Evolutionary conservation across 2,797 vertebrate genomes (phyloP), one percentile per base, ranked within the genome.

Genomic region (Dallia pectoralis): DNA sequence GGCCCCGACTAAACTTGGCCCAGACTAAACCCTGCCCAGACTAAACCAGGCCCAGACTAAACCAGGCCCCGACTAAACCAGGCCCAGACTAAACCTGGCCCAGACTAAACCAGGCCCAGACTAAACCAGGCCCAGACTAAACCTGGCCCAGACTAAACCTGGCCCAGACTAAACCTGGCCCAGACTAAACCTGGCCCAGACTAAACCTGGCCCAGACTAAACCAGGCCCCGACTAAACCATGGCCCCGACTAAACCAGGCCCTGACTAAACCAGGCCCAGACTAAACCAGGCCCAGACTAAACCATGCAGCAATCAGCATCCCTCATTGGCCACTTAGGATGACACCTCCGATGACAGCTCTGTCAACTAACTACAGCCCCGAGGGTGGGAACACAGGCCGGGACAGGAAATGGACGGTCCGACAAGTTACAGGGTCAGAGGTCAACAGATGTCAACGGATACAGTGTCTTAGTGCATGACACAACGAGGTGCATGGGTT

Each of bases 341-440:
- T 73, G 77, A 79, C 81, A 83, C 78, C 82, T 81, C 78, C 75
- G 76, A 75, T 76, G 82, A 87, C 86, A 87, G 79, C 80, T 59
- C 53, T 0, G 53, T 27, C 76, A 79, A 81, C 84, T 82, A 15
- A 87, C 87, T 53, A 25, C 72, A 49, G 40, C 73, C 56, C 59
- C 56, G 74, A 3, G 32, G 32, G 76, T 65, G 8, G 62, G 76
- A 75, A 81, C 76, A 22, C 69, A 32, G 27, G 49, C 27, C 47
- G 75, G 77, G 77, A 81, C 78, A 86, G 87, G 86, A 89, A 89
- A 82, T 77, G 79, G 30, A 64, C 30, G 16, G 30, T 32, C 29
- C 18, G 62, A 64, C 62, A 64, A 29, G 30, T 18, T 16, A 19
- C 15, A 59, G 22, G 11, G 22, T 22, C 27, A 32, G 66, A 48